Base-by-base conservation (phyloP, 1,140 invertebrate species). In the Harpegnathos saltator region DNA sequence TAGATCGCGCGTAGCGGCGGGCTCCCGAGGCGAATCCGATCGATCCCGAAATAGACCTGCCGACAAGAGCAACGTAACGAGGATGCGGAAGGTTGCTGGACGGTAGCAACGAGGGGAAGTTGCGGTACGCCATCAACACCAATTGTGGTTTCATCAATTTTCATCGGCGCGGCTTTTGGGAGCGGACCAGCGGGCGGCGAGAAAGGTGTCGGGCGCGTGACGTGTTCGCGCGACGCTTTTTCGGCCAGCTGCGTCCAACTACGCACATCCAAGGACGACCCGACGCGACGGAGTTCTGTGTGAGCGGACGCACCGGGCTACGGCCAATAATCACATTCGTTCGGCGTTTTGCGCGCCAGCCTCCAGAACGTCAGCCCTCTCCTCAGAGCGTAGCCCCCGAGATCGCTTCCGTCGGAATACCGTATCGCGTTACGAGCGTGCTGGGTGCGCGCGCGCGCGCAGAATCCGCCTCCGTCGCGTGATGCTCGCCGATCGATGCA, bases 121-220 rank as follows among this genome's bases (percentile, higher is more conserved):
- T 65, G 59, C 52, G 59, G 83, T 29, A 24, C 24, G 72, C 80
- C 85, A 89, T 89, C 89, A 89, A 87, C 82, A 81, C 85, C 88
- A 89, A 89, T 89, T 89, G 87, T 87, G 66, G 82, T 88, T 89
- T 89, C 88, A 89, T 89, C 89, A 89, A 89, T 89, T 89, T 83
- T 89, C 88, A 89, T 89, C 77, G 56, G 83, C 72, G 66, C n/a
- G 33, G 65, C 74, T 85, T 87, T 78, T 38, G 66, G 77, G 61
- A 65, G 52, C 85, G 75, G 44, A 44, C 38, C 65, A 66, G 24
- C 75, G 77, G 58, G 29, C 61, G 62, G 48, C 59, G 56, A n/a
- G n/a, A 66, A 88, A 88, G 86, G 86, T 87, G 86, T 84, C 85
- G 58, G 68, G 33, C 62, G 71, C 54, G 44, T n/a, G n/a, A n/a